Conservation (phyloP, 1,140 invertebrate genomes). For the Philopotamus ludificatus region DNA sequence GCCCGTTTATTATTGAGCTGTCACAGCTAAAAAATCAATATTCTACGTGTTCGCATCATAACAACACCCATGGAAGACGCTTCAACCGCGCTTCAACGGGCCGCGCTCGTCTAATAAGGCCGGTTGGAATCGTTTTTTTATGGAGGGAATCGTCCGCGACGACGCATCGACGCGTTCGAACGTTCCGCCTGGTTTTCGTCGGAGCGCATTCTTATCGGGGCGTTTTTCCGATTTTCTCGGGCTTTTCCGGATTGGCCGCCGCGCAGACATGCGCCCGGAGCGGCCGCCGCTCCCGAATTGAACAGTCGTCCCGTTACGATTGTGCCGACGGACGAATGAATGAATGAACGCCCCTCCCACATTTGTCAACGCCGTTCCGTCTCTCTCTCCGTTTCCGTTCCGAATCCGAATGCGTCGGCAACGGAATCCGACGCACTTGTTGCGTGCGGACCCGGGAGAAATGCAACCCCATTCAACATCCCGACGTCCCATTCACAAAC, state of each 20-base stretch:
- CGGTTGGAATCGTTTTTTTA: not conserved
- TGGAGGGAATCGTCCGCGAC: constrained; percentile 8
- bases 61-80: constrained; percentile 26
- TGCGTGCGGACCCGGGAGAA: not conserved
- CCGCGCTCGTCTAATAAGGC: not conserved
- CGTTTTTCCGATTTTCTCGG: not conserved
- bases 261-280: constrained; percentile 4
- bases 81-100: constrained; percentile 4
- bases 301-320: constrained; percentile 33
- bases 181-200: too few relatives aligned
- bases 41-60: constrained; percentile 42
- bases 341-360: constrained; percentile 15
- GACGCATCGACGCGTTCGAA: too few relatives aligned
- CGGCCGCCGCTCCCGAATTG: constrained; percentile 12
- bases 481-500: not conserved
- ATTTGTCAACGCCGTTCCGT: constrained; percentile 7
- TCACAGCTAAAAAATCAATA: constrained; percentile 41
- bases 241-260: not conserved
- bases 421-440: constrained; percentile 20
- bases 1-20: constrained; percentile 38
- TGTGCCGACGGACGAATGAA: constrained; percentile 27
- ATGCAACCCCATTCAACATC: not conserved
- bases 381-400: constrained; percentile 18
- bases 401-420: not conserved
- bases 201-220: constrained; percentile 14